phyloP scores from a whole-genome alignment of 2,113 vertebrate genomes.

The Entosphenus tridentatus region DNA sequence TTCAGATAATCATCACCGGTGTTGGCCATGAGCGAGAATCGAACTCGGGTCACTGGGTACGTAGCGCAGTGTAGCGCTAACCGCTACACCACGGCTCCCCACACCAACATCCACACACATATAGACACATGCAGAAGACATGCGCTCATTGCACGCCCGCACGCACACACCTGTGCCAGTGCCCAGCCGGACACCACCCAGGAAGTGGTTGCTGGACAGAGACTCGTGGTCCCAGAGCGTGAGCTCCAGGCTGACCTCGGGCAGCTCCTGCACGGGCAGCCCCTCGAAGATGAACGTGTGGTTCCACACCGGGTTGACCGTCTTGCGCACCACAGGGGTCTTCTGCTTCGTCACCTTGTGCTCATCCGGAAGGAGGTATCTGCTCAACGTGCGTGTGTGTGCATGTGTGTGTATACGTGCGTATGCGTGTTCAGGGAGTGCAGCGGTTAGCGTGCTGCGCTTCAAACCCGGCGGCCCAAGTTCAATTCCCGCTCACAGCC shows the following conservation, averaged over 20 bases:
- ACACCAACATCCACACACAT: neutral
- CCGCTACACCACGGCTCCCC: neutral
- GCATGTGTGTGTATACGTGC: no score
- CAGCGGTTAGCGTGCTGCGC: no score
- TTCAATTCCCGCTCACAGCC: no score
- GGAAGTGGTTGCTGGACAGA: constrained; percentile 67
- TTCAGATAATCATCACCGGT: no score
- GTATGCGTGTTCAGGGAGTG: neutral
- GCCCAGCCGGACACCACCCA: constrained; percentile 65
- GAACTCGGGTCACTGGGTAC: neutral
- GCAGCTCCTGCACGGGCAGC: constrained; percentile 45
- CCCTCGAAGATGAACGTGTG: constrained; percentile 71
- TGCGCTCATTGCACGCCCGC: neutral
- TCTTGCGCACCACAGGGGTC: constrained; percentile 56
- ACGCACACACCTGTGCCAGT: constrained; percentile 46
- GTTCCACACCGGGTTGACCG: constrained; percentile 78
- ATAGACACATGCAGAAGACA: neutral
- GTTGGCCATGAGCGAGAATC: neutral
- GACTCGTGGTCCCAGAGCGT: constrained; percentile 94
- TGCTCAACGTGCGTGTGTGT: constrained; percentile 13
- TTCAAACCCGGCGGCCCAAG: no score
- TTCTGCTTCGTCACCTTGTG: constrained; percentile 89
- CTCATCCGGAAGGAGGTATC: constrained; percentile 75
- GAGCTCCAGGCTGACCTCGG: constrained; percentile 62
- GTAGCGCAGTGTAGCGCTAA: neutral